phyloP scores from a whole-genome alignment of 2,888 invertebrate species.

The Brachyptera putata region DNA sequence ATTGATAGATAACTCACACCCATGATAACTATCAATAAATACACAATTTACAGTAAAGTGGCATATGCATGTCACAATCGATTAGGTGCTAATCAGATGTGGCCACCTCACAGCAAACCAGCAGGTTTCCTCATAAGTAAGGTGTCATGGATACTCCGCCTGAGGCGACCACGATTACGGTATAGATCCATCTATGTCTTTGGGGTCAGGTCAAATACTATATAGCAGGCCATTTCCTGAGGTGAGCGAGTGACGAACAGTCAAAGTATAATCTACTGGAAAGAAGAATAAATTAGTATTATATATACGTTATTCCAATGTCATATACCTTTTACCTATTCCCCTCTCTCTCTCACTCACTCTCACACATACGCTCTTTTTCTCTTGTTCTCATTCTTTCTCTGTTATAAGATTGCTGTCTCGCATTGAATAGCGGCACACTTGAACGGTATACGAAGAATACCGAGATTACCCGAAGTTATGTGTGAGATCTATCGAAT shows the following conservation, averaged over 20 bases:
- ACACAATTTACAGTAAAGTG: too few species aligned
- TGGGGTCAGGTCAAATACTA: constrained; percentile 9
- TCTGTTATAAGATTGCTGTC: background rate
- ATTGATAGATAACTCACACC: too few species aligned
- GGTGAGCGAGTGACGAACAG: background rate
- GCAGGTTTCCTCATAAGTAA: too few species aligned
- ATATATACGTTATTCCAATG: background rate
- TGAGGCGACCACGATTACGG: constrained; percentile 3
- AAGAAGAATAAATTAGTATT: too few species aligned
- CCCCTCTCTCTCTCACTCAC: background rate
- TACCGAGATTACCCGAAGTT: too few species aligned
- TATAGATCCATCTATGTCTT: constrained; percentile 4
- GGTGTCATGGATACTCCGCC: constrained; percentile 4
- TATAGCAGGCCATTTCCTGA: constrained; percentile 19
- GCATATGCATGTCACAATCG: too few species aligned
- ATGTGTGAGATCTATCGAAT: too few species aligned
- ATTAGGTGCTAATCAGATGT: too few species aligned
- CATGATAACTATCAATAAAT: too few species aligned
- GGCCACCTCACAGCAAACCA: too few species aligned
- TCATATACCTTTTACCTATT: background rate
- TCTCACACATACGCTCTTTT: background rate
- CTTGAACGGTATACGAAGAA: too few species aligned
- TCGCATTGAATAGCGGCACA: background rate
- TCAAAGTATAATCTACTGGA: constrained; percentile 1
- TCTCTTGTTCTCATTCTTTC: background rate